A percentile compares a stretch with the other conserved stretches of the same genome.
Conservation (phyloP, 2,113 vertebrate species). For the Xenopus laevis region DNA sequence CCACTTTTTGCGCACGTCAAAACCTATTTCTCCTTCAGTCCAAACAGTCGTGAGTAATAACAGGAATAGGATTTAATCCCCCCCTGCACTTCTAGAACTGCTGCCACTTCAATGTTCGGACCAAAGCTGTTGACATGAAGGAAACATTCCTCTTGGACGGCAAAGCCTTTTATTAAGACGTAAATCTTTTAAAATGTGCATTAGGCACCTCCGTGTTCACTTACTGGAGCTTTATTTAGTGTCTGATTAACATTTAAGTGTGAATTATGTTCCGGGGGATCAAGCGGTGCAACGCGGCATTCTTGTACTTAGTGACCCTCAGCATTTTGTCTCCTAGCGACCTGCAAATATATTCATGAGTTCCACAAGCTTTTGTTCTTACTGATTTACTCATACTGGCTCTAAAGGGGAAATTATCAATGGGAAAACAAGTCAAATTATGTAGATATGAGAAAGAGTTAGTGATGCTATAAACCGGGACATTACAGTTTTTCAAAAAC, state of each 20-base stretch:
- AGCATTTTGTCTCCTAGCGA: slow-evolving; percentile 7
- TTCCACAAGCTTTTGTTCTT: not conserved
- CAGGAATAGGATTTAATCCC: not conserved
- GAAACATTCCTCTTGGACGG: not conserved
- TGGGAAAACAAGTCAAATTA: no score
- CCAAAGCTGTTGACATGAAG: slow-evolving; percentile 13
- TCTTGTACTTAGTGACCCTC: not conserved
- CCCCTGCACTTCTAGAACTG: slow-evolving; percentile 5
- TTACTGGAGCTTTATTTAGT: not conserved
- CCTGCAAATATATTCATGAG: slow-evolving; percentile 1
- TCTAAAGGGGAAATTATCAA: no score
- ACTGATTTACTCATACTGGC: not conserved
- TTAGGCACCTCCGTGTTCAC: slow-evolving; percentile 7
- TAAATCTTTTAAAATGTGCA: slow-evolving; percentile 10
- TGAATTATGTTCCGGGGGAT: not conserved
- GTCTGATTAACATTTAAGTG: slow-evolving; percentile 1
- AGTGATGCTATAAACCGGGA: no score
- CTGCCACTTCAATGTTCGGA: slow-evolving; percentile 13
- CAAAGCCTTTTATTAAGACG: slow-evolving; percentile 14
- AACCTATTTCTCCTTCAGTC: not conserved
- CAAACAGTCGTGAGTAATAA: slow-evolving; percentile 12
- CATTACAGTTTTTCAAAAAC: no score
- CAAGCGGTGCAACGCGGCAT: not conserved
- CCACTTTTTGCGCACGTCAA: not conserved
- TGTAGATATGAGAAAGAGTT: no score